Percentiles rank a stretch among this genome's conserved stretches.
Evolutionary conservation across 2,888 invertebrate species (phyloP).

Genomic region (Phytoseiulus persimilis): DNA sequence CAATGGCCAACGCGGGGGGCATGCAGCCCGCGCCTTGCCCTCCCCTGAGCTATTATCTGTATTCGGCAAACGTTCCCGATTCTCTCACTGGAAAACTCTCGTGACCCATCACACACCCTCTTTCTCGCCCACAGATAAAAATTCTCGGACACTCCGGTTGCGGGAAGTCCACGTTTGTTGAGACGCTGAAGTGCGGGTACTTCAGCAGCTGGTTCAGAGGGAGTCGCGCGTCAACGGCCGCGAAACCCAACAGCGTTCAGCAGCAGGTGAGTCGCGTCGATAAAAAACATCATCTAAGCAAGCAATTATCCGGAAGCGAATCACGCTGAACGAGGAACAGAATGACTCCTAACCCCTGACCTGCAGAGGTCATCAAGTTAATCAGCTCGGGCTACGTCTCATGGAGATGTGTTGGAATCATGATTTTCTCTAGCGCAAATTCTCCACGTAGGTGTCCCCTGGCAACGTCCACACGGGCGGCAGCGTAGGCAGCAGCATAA

Average conservation of each 20-base stretch:
- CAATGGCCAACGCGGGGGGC: too few relatives aligned
- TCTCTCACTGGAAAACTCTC: not conserved
- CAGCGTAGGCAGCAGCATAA: constrained; percentile 36
- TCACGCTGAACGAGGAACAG: not conserved
- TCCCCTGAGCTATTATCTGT: too few relatives aligned
- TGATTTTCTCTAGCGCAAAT: too few relatives aligned
- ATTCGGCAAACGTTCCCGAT: not conserved
- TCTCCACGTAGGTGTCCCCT: not conserved
- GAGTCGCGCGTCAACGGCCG: constrained; percentile 45
- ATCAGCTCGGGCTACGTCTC: not conserved
- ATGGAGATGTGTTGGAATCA: too few relatives aligned
- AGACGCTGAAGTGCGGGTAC: constrained; percentile 61
- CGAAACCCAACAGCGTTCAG: constrained; percentile 10
- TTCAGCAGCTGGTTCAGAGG: constrained; percentile 60
- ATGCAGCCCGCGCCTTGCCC: too few relatives aligned
- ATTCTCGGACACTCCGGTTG: constrained; percentile 64
- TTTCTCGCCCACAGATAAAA: constrained; percentile 52
- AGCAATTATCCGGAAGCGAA: not conserved
- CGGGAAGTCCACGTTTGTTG: constrained; percentile 63
- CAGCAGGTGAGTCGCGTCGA: not conserved
- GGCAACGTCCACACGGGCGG: not conserved
- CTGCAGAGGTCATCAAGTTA: not conserved
- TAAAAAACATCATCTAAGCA: not conserved
- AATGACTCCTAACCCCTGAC: not conserved
- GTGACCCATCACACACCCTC: not conserved